Conservation (phyloP, 2,113 vertebrate genomes). For the Clupea harengus region DNA sequence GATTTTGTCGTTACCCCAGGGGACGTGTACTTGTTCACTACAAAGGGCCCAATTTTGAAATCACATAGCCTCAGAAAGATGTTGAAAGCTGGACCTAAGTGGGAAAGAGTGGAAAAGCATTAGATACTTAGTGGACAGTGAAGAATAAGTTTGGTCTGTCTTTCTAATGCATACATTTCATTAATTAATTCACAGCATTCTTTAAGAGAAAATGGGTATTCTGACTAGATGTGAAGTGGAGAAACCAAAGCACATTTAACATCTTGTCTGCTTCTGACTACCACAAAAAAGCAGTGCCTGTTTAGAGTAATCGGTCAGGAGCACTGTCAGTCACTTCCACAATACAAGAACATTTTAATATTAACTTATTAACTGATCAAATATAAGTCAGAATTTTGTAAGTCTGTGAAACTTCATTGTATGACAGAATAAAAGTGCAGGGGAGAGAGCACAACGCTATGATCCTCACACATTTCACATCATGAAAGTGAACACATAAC, state of each 20-base stretch:
- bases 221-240: no score
- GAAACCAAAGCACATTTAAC: constrained; percentile 32
- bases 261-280: neutral
- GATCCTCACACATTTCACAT: neutral
- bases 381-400: neutral
- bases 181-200: no score
- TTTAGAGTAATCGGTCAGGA: neutral
- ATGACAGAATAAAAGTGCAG: neutral
- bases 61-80: constrained; percentile 80
- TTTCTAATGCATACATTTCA: no score
- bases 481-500: neutral
- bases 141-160: neutral
- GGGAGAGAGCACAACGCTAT: neutral
- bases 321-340: neutral
- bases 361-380: neutral
- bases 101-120: constrained; percentile 47
- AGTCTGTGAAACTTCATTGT: neutral
- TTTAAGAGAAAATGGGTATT: no score
- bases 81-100: constrained; percentile 81
- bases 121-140: neutral
- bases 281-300: neutral
- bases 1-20: constrained; percentile 69
- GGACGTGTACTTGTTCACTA: constrained; percentile 81
- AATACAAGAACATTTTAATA: no score
- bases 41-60: constrained; percentile 79